Evolutionary conservation across 2,888 invertebrate species (phyloP).

Genomic region (Drosophila testacea): DNA sequence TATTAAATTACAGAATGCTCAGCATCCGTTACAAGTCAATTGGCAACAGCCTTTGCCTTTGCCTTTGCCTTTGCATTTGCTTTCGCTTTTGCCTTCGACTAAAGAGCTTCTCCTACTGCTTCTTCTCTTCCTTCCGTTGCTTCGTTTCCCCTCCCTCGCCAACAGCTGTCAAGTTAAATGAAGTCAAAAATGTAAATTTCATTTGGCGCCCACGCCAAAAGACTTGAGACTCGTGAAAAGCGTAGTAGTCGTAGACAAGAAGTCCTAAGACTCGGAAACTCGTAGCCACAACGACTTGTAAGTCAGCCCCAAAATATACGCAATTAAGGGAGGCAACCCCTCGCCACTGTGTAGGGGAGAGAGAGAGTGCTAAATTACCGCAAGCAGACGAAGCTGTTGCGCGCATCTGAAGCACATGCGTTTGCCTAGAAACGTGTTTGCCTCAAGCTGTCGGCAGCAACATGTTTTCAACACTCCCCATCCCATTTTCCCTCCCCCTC

Average conservation of each 20-base stretch:
- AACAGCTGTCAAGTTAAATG: constrained; percentile 72
- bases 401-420: constrained; percentile 40
- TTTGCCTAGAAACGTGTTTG: constrained; percentile 21
- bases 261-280: constrained; percentile 36
- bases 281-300: constrained; percentile 58
- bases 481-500: background rate
- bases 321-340: constrained; percentile 54
- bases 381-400: constrained; percentile 61
- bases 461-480: constrained; percentile 51
- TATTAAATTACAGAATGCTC: constrained; percentile 58
- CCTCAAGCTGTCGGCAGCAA: constrained; percentile 52
- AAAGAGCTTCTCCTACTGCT: background rate
- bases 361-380: constrained; percentile 52
- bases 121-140: background rate
- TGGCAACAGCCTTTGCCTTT: constrained; percentile 41
- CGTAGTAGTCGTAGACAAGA: background rate
- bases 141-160: background rate
- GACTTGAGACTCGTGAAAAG: constrained; percentile 9
- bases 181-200: constrained; percentile 79
- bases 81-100: background rate
- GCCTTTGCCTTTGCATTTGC: background rate
- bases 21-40: constrained; percentile 66
- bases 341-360: background rate
- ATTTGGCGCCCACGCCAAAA: constrained; percentile 53
- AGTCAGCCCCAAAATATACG: constrained; percentile 52